Conservation (phyloP, 92 coral and sea anemone genomes). For the Virgularia gustaviana region DNA sequence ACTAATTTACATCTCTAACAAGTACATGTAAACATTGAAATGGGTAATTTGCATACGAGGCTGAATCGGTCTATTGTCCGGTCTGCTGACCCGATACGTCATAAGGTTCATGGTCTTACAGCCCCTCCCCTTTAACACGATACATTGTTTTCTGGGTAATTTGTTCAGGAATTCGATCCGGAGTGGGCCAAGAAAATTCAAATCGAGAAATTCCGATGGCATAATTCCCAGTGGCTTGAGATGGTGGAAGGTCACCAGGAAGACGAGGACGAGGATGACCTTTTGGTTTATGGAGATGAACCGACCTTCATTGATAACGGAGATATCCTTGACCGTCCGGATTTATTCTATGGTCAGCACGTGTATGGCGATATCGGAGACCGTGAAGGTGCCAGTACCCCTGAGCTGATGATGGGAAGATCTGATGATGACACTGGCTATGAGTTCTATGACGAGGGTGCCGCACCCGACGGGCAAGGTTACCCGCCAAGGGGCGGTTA, state of each 20-base stretch:
- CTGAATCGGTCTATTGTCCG: too few relatives aligned
- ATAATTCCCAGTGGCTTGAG: slow-evolving; percentile 94
- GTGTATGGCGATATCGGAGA: slow-evolving; percentile 94
- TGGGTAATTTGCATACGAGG: too few relatives aligned
- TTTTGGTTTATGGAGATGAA: slow-evolving; percentile 68
- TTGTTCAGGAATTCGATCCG: slow-evolving; percentile 76
- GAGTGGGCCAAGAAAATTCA: slow-evolving; percentile 97
- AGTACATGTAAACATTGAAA: too few relatives aligned
- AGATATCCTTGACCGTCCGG: slow-evolving; percentile 90
- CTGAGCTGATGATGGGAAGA: slow-evolving; percentile 83
- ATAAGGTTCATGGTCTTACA: too few relatives aligned
- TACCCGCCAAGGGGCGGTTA: slow-evolving; percentile 9
- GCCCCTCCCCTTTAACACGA: neutral
- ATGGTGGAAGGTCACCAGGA: slow-evolving; percentile 81
- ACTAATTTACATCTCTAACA: too few relatives aligned
- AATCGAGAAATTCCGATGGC: slow-evolving; percentile 96
- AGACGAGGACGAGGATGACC: slow-evolving; percentile 71
- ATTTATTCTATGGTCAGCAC: slow-evolving; percentile 95
- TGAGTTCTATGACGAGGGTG: slow-evolving; percentile 17
- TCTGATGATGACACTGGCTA: slow-evolving; percentile 50
- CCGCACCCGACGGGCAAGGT: slow-evolving; percentile 6
- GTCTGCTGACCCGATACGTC: too few relatives aligned
- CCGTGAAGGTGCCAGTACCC: slow-evolving; percentile 95
- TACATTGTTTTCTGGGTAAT: too few relatives aligned
- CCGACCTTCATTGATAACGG: slow-evolving; percentile 79